Conservation (phyloP, 2,797 vertebrate genomes). For the Myotis findleyi region DNA sequence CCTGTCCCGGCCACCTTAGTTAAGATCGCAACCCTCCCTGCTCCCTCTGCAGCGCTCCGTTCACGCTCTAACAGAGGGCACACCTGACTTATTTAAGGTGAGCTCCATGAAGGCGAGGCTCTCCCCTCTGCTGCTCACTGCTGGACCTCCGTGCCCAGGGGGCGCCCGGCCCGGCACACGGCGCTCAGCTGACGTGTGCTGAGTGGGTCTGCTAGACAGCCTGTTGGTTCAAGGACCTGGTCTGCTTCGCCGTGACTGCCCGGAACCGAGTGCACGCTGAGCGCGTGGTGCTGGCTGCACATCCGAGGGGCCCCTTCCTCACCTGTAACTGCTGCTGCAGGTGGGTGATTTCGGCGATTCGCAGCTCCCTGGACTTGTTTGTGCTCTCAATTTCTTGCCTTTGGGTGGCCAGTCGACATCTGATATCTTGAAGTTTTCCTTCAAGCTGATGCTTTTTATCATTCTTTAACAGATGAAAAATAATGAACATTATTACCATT, state of each 20-base stretch:
- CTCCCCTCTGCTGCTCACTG: fast-evolving
- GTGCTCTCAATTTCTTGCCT: slow-evolving; percentile 97
- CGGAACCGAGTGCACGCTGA: not conserved
- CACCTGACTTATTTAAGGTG: not conserved
- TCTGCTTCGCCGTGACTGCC: not conserved
- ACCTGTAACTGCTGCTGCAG: slow-evolving; percentile 98
- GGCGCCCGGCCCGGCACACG: fast-evolving
- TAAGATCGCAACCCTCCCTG: not conserved
- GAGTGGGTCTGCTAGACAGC: not conserved
- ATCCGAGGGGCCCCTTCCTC: not conserved
- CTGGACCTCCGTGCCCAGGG: too few relatives aligned
- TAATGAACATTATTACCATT: not conserved
- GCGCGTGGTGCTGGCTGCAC: too few relatives aligned
- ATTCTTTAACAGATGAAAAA: slow-evolving; percentile 87
- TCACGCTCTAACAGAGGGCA: not conserved
- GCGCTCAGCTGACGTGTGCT: not conserved
- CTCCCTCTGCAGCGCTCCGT: not conserved
- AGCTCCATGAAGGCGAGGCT: not conserved
- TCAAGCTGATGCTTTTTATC: slow-evolving; percentile 97
- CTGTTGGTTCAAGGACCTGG: not conserved
- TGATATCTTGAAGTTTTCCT: slow-evolving; percentile 97
- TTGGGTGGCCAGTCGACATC: slow-evolving; percentile 94
- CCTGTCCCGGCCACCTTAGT: not conserved
- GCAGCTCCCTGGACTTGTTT: slow-evolving; percentile 95
- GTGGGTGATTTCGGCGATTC: slow-evolving; percentile 97